Evolutionary conservation across 2,888 invertebrate species (phyloP), one percentile per base, ranked within the genome.

Genomic region (Spisula solida): DNA sequence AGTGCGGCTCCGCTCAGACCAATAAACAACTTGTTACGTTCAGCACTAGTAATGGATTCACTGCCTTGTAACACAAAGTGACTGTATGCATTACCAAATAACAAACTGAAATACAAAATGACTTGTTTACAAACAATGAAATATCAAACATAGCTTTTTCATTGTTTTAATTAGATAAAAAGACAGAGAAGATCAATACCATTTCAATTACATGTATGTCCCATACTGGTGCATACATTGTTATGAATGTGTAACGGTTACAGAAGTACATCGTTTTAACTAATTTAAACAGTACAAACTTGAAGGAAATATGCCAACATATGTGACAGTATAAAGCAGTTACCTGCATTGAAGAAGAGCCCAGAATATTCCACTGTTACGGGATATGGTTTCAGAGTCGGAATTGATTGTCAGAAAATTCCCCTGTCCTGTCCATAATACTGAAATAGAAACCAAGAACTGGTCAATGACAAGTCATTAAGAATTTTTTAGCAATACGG

Each of bases 291-390:
- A 14, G 6, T 8, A 51, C 16, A 16, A 51, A 16, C 12, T 10
- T 51, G 14, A 51, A 41, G 51, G 51, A 51, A 1, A 51, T 41
- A 4, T 51, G 51, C n/a, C n/a, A n/a, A n/a, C 16, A 51, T 51
- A 16, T 51, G 10, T 51, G 14, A 51, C 10, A 51, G 51, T 8
- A 51, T 51, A 1, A 51, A 12, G 16, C 51, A 79, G n/a, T 56
- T 96, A 98, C 98, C 98, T 98, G 97, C 98, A 98, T 96, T 99
- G 99, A 92, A 99, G 97, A 97, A 99, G 98, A 0, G 99, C 99
- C 99, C 99, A 99, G 97, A 99, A 99, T 81, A 99, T 97, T 18
- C 99, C 99, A 18, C 99, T 98, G 97, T 99, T 99, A 93, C 99
- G 97, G 14, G 98, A 98, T 96, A 99, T 99, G 0, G 98, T 99